Base-by-base conservation (phyloP, 2,113 vertebrate species). In the Phoenicopterus ruber region DNA sequence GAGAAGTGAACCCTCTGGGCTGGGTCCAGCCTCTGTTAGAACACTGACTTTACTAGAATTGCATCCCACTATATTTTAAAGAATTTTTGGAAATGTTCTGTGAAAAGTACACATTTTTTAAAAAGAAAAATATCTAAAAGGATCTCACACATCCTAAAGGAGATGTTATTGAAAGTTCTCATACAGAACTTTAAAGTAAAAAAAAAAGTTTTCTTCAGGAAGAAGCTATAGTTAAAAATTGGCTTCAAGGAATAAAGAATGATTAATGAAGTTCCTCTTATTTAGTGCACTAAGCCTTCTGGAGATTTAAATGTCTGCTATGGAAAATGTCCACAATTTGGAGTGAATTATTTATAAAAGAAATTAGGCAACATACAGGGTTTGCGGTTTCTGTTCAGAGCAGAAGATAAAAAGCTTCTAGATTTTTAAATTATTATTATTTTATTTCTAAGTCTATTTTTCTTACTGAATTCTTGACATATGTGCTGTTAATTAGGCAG, bases 401-500 rank as follows among this genome's bases (percentile, higher is more conserved):
- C 28, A 87, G 81, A 94, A 96, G 85, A 96, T 87, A 93, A 95
- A 86, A 95, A 94, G 70, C 46, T 38, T 91, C 42, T 50, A 93
- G 82, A 86, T 89, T 94, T 91, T 26, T 7, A 74, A 93, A 86
- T 84, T 74, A 94, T 50, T 95, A 83, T 89, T 88, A 73, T 55
- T 97, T 93, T 88, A 91, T 86, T 89, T 94, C 76, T 54, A 81
- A 94, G 84, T 82, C 74, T 67, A 79, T 90, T 95, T 96, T 96
- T 79, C 62, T 58, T 93, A 65, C 66, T 65, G 78, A 87, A 96
- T 96, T 96, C 91, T 96, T 97, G 79, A 95, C 82, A 95, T 74
- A 90, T 73, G 96, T 70, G 86, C 57, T 95, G 73, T 83, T 97
- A 98, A 97, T 94, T 96, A 96, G 93, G 71, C 67, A 95, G 85